A percentile compares a stretch with the other conserved stretches of the same genome.
These are phyloP conservation scores for Tetragonula carbonaria DNA, from an alignment of 2,888 invertebrate species.

Conservation along the genomic window DNA sequence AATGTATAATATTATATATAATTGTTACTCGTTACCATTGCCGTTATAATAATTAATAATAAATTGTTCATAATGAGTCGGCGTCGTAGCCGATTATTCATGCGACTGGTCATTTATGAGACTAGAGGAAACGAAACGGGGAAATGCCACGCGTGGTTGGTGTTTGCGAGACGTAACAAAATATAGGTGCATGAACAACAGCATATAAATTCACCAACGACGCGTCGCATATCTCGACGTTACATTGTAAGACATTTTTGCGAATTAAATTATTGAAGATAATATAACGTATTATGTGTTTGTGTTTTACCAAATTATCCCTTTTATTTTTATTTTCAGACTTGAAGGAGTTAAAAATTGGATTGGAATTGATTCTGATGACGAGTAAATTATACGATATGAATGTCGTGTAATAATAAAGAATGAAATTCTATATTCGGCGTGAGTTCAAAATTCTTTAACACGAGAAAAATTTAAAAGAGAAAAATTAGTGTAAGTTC, in stretches of 20 bases:
- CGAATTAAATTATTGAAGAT: slow-evolving; percentile 70
- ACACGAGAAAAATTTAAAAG: too few species aligned
- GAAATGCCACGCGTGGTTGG: slow-evolving; percentile 78
- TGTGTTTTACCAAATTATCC: neutral
- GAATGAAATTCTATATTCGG: too few species aligned
- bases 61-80: slow-evolving; percentile 35
- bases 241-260: slow-evolving; percentile 68
- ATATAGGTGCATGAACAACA: slow-evolving; percentile 81
- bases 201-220: slow-evolving; percentile 71
- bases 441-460: too few species aligned
- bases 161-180: slow-evolving; percentile 80
- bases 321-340: neutral
- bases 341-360: neutral
- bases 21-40: slow-evolving; percentile 64
- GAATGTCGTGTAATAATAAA: too few species aligned
- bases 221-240: slow-evolving; percentile 75
- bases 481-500: too few species aligned
- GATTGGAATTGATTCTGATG: neutral
- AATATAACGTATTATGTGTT: neutral
- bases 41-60: slow-evolving; percentile 55
- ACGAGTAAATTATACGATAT: too few species aligned
- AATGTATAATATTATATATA: slow-evolving; percentile 66
- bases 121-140: slow-evolving; percentile 50
- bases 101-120: slow-evolving; percentile 53
- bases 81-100: slow-evolving; percentile 34